Evolutionary conservation across 37 sponge, comb jelly and placozoan genomes (phyloP).

Genomic region (Halisarca cf. caerulea): DNA sequence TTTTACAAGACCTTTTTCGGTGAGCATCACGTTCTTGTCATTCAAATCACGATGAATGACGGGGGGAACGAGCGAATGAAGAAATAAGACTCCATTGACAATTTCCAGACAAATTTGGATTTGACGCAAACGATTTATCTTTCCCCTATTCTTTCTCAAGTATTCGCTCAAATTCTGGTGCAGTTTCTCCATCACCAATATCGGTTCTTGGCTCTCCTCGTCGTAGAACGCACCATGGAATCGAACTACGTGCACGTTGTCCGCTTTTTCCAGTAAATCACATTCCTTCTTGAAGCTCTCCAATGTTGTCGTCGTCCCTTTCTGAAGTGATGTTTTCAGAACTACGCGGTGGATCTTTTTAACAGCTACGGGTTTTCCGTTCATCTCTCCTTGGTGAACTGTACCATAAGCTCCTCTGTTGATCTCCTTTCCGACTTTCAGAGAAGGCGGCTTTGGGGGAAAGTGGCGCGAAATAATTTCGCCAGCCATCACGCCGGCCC

Average conservation of each 20-base stretch:
- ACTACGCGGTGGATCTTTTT: background rate
- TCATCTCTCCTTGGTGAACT: background rate
- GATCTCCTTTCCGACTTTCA: background rate
- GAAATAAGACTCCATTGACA: background rate
- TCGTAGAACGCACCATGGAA: background rate
- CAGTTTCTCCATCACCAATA: background rate
- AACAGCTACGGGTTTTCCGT: background rate
- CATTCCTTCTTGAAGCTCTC: background rate
- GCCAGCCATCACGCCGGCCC: too few species aligned
- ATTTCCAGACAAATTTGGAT: background rate
- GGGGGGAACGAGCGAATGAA: background rate
- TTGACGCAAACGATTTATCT: background rate
- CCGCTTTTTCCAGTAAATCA: background rate
- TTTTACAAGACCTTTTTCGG: background rate
- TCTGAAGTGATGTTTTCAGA: background rate
- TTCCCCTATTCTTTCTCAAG: background rate
- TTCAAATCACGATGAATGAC: slow-evolving; percentile 2
- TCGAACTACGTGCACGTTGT: background rate
- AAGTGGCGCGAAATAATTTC: too few species aligned
- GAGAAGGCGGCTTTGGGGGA: too few species aligned
- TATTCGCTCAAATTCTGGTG: background rate
- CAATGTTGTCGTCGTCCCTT: background rate
- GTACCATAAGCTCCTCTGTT: background rate
- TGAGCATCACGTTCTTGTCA: slow-evolving; percentile 2
- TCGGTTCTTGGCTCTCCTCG: background rate